phyloP scores from a whole-genome alignment of 2,888 invertebrate species.

The Polylopha cassiicola region DNA sequence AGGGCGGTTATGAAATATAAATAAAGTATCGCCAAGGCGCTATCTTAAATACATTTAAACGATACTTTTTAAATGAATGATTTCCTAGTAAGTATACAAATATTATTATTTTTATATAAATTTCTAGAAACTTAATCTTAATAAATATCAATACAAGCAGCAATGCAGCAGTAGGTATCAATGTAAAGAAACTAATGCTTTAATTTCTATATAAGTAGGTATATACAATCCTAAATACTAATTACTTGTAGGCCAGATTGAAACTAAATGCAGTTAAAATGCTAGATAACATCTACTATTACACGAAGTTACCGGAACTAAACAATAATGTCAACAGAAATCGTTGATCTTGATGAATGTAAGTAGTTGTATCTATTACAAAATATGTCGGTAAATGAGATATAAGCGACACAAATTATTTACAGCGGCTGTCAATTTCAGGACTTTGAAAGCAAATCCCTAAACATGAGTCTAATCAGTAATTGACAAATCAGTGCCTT shows the following conservation, averaged over 20 bases:
- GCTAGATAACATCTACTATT: constrained; percentile 6
- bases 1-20: too few species aligned
- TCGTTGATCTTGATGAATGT: background rate
- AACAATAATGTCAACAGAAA: background rate
- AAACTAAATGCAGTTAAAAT: constrained; percentile 31
- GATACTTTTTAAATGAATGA: too few species aligned
- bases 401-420: constrained; percentile 49
- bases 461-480: constrained; percentile 69
- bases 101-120: too few species aligned
- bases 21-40: too few species aligned
- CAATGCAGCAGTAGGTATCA: too few species aligned
- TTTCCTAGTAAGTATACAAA: too few species aligned
- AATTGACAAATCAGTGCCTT: constrained; percentile 75
- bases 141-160: too few species aligned
- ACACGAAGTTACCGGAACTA: too few species aligned
- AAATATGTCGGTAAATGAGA: too few species aligned
- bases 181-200: constrained; percentile 27
- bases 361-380: too few species aligned
- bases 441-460: constrained; percentile 63
- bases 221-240: constrained; percentile 3
- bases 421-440: constrained; percentile 45
- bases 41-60: too few species aligned
- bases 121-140: too few species aligned
- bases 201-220: constrained; percentile 21
- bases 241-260: constrained; percentile 36